Percentiles rank a stretch among this genome's conserved stretches.
phyloP scores from a whole-genome alignment of 2,797 vertebrate genomes.

The Tragopan temminckii region DNA sequence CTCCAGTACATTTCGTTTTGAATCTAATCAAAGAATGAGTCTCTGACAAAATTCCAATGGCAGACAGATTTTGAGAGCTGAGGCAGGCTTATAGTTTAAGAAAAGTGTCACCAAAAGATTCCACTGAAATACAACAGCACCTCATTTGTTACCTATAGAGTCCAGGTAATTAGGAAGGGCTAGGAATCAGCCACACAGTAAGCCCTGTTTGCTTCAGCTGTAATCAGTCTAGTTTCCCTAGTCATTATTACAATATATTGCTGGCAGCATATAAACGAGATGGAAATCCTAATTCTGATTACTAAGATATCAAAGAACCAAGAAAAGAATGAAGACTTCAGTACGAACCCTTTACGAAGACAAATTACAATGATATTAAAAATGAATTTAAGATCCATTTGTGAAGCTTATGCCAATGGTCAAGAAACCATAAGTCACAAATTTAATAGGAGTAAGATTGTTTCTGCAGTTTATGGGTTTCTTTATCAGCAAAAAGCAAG shows the following conservation, averaged over 20 bases:
- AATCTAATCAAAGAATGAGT: slow-evolving; percentile 36
- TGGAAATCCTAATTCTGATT: background rate
- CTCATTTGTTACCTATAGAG: slow-evolving; percentile 22
- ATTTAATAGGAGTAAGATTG: background rate
- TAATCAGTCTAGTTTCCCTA: slow-evolving; percentile 9
- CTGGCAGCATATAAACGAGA: background rate
- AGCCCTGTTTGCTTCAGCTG: slow-evolving; percentile 6
- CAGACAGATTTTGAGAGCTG: background rate
- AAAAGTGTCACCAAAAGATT: slow-evolving; percentile 14
- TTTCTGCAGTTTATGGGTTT: background rate
- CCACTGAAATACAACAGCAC: background rate
- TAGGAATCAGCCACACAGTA: background rate
- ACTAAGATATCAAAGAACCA: background rate
- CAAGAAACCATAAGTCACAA: background rate
- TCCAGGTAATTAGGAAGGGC: background rate
- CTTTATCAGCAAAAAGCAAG: background rate
- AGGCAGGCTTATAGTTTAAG: background rate
- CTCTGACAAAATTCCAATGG: background rate
- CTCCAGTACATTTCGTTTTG: background rate
- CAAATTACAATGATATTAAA: background rate
- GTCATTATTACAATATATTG: background rate
- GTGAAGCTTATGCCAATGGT: background rate
- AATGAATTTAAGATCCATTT: background rate
- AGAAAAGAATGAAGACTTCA: background rate
- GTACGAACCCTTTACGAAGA: background rate